phyloP scores from a whole-genome alignment of 2,113 vertebrate species.

The Oxyruncus cristatus region DNA sequence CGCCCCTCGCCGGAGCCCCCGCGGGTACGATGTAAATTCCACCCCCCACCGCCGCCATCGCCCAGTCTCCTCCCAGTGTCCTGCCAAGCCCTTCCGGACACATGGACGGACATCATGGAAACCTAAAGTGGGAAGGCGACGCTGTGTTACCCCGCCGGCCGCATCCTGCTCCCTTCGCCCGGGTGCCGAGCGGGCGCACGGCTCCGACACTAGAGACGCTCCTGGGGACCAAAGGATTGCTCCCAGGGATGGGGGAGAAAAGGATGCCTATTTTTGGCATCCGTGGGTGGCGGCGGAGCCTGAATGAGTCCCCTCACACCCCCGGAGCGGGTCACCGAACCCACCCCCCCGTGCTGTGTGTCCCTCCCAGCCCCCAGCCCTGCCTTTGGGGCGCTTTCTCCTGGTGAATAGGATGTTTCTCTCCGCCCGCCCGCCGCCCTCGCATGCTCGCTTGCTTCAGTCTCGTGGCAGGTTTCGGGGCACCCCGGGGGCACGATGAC shows the following conservation, averaged over 20 bases:
- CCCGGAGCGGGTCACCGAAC: neutral
- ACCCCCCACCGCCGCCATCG: neutral
- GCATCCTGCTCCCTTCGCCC: neutral
- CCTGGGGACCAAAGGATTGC: neutral
- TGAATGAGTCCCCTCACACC: neutral
- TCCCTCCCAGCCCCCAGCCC: neutral
- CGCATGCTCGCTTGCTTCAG: constrained; percentile 71
- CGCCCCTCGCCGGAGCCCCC: neutral
- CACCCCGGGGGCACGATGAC: neutral
- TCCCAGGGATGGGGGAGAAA: neutral
- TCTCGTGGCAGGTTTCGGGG: constrained; percentile 44
- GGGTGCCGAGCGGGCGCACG: neutral
- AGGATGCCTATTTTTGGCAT: neutral
- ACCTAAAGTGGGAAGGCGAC: neutral
- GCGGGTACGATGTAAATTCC: constrained; percentile 46
- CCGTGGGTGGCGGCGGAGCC: neutral
- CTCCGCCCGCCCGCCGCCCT: neutral
- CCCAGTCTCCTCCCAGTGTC: constrained; percentile 18
- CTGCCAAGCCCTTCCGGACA: neutral
- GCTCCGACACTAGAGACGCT: neutral
- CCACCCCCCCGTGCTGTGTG: neutral
- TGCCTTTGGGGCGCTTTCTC: neutral
- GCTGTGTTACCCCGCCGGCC: neutral
- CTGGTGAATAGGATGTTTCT: neutral
- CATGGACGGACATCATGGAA: neutral